A percentile compares a stretch with the other conserved stretches of the same genome.
These are phyloP conservation scores for Nomada ferruginata DNA, from an alignment of 2,888 invertebrate genomes.

Conservation along the genomic window DNA sequence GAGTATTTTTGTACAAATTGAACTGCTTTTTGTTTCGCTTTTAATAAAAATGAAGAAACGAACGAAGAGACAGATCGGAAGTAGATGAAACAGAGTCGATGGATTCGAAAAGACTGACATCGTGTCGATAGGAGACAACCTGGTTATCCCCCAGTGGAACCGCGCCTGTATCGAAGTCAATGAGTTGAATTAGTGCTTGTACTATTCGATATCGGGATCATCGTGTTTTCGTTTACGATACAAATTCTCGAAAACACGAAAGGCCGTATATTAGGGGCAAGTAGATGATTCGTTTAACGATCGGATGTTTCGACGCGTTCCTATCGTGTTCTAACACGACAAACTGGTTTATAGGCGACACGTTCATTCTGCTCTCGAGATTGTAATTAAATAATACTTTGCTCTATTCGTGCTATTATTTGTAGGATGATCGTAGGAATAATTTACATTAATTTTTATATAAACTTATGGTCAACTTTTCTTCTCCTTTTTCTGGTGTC, in stretches of 20 bases:
- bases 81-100: constrained; percentile 37
- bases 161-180: constrained; percentile 68
- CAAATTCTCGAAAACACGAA: constrained; percentile 57
- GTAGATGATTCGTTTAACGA: constrained; percentile 12
- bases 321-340: background rate
- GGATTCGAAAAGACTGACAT: constrained; percentile 63
- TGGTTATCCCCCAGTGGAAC: constrained; percentile 65
- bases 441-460: background rate
- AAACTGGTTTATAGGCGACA: background rate
- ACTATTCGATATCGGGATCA: constrained; percentile 54
- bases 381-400: background rate
- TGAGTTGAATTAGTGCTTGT: constrained; percentile 65
- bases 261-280: constrained; percentile 35
- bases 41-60: too few species aligned
- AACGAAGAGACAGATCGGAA: background rate
- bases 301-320: background rate
- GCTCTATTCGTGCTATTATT: too few species aligned
- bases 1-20: too few species aligned
- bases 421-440: background rate
- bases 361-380: background rate
- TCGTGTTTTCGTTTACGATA: constrained; percentile 29
- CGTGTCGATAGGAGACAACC: constrained; percentile 30
- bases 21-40: too few species aligned
- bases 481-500: too few species aligned
- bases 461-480: too few species aligned